Percentiles rank a stretch among this genome's conserved stretches.
phyloP scores from a whole-genome alignment of 2,113 vertebrate genomes.

The Oophaga pumilio region DNA sequence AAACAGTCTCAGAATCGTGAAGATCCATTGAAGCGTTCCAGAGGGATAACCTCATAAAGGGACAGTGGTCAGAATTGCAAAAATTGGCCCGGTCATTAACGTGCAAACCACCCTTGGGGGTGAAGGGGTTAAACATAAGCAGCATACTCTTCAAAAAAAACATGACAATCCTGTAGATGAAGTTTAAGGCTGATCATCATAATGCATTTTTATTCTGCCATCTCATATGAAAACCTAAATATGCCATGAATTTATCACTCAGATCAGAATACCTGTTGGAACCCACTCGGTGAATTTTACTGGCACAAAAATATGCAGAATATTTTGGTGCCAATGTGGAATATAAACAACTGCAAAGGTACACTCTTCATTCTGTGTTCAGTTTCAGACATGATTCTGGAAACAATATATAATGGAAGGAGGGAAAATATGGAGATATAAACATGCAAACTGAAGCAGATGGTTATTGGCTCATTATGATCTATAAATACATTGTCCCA shows the following conservation, averaged over 20 bases:
- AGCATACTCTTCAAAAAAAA: neutral
- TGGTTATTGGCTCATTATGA: constrained; percentile 47
- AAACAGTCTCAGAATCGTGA: no score
- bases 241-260: neutral
- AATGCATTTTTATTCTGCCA: neutral
- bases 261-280: neutral
- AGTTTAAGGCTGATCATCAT: neutral
- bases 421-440: constrained; percentile 1
- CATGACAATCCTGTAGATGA: neutral
- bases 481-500: constrained; percentile 47
- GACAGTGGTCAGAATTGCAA: no score
- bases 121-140: no score
- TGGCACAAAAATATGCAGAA: neutral
- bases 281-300: neutral
- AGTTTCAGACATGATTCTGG: neutral
- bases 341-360: neutral
- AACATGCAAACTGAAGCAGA: constrained; percentile 25
- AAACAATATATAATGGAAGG: neutral
- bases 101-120: no score
- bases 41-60: no score
- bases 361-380: neutral
- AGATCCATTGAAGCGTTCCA: no score
- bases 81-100: no score
- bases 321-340: neutral
- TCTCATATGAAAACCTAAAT: neutral